These are phyloP conservation scores for Gnathonemus longibarbis DNA, from an alignment of 2,113 vertebrate species.

Conservation along the genomic window DNA sequence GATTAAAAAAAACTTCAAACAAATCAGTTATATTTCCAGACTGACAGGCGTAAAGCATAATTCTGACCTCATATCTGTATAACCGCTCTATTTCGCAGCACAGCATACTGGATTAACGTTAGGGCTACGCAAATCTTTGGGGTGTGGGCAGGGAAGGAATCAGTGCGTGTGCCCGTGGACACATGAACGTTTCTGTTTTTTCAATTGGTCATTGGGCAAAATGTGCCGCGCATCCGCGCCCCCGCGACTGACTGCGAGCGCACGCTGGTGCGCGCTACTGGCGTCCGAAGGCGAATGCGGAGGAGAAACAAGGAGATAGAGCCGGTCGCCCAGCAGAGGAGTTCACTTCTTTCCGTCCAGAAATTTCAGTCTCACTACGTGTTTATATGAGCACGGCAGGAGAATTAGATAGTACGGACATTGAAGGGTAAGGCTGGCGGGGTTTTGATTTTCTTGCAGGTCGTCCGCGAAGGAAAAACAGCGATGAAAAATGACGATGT, in stretches of 20 bases:
- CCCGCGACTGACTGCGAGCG: constrained; percentile 27
- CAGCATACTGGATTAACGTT: neutral
- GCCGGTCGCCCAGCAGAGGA: constrained; percentile 46
- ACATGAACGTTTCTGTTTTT: neutral
- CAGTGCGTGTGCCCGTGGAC: constrained; percentile 5
- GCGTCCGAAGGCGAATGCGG: constrained; percentile 43
- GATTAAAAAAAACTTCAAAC: neutral
- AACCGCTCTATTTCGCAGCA: neutral
- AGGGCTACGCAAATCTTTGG: neutral
- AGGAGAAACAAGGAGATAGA: constrained; percentile 52
- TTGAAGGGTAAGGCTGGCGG: constrained; percentile 41
- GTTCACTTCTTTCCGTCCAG: constrained; percentile 29
- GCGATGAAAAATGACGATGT: constrained; percentile 48
- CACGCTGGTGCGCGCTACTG: constrained; percentile 51
- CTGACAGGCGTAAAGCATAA: neutral
- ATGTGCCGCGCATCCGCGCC: constrained; percentile 27
- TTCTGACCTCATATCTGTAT: neutral
- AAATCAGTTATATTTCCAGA: neutral
- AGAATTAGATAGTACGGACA: constrained; percentile 26
- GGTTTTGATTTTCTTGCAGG: neutral
- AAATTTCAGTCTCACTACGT: neutral
- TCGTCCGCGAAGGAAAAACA: constrained; percentile 6
- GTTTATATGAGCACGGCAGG: neutral
- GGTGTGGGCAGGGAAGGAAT: constrained; percentile 1
- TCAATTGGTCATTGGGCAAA: neutral